Evolutionary conservation across 2,888 invertebrate species (phyloP).

Genomic region (Phrixothrix hirtus): DNA sequence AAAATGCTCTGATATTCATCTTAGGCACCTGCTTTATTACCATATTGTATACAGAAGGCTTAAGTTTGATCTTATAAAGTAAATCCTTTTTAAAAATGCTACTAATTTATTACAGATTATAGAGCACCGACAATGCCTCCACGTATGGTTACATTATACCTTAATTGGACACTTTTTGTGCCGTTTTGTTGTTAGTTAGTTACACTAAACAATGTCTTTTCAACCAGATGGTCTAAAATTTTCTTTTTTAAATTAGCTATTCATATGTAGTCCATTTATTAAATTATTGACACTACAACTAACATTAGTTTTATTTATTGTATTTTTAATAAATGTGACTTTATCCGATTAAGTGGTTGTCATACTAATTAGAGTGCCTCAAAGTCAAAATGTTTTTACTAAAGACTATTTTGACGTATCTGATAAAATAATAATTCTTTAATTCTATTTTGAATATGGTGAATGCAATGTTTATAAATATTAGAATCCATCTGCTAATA

Average conservation of each 20-base stretch:
- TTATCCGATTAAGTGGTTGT: no score
- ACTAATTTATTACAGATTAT: slow-evolving; percentile 36
- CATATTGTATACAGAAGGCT: slow-evolving; percentile 35
- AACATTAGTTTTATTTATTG: no score
- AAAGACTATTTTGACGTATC: no score
- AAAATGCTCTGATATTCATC: slow-evolving; percentile 33
- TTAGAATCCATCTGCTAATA: no score
- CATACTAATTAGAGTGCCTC: no score
- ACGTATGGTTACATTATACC: slow-evolving; percentile 28
- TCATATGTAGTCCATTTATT: slow-evolving; percentile 19
- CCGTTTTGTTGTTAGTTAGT: slow-evolving; percentile 18
- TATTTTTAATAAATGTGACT: no score
- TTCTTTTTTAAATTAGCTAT: no score
- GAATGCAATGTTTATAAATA: no score
- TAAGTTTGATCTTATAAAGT: slow-evolving; percentile 35
- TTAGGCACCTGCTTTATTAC: slow-evolving; percentile 35
- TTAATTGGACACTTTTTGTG: slow-evolving; percentile 33
- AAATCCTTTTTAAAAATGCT: slow-evolving; percentile 30
- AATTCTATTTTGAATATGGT: no score
- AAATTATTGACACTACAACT: no score
- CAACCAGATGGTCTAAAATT: slow-evolving; percentile 24
- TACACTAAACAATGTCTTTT: slow-evolving; percentile 27
- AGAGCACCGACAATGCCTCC: slow-evolving; percentile 31
- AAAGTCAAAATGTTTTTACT: no score
- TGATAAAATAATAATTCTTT: no score